Percentiles rank a stretch among this genome's conserved stretches.
phyloP scores from a whole-genome alignment of 2,113 vertebrate genomes.

The Nipponia nippon region DNA sequence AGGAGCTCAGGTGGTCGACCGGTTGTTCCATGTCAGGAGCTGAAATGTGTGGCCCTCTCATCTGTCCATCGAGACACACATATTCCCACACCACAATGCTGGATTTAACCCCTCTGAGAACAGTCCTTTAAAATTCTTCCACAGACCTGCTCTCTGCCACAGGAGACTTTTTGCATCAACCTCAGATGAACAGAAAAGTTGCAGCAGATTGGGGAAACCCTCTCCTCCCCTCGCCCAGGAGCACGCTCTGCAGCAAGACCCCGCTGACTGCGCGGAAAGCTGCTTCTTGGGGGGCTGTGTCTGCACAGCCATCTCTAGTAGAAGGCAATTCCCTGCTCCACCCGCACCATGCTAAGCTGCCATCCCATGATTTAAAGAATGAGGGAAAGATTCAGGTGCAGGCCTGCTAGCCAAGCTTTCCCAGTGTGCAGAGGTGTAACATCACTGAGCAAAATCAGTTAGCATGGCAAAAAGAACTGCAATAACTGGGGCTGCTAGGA shows the following conservation, averaged over 20 bases:
- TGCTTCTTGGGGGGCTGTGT: not conserved
- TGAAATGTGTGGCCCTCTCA: not conserved
- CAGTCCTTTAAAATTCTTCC: not conserved
- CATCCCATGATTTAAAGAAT: not conserved
- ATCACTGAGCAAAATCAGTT: not conserved
- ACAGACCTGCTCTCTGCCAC: not conserved
- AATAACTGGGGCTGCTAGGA: not conserved
- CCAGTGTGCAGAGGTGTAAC: not conserved
- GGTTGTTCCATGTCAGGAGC: not conserved
- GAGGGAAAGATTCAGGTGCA: not conserved
- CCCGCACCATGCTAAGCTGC: not conserved
- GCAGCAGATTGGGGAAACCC: not conserved
- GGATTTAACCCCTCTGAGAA: not conserved
- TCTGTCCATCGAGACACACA: fast-evolving
- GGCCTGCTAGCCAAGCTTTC: not conserved
- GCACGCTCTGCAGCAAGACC: not conserved
- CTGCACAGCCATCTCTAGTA: not conserved
- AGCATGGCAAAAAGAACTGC: not conserved
- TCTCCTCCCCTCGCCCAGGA: not conserved
- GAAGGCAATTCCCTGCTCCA: not conserved
- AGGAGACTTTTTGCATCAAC: not conserved
- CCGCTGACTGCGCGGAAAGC: not conserved
- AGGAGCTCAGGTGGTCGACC: not conserved
- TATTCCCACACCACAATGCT: not conserved
- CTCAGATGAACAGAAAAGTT: not conserved